Percentiles rank a stretch among this genome's conserved stretches.
These are phyloP conservation scores for Leistus spinibarbis DNA, from an alignment of 2,888 invertebrate species.

Conservation along the genomic window DNA sequence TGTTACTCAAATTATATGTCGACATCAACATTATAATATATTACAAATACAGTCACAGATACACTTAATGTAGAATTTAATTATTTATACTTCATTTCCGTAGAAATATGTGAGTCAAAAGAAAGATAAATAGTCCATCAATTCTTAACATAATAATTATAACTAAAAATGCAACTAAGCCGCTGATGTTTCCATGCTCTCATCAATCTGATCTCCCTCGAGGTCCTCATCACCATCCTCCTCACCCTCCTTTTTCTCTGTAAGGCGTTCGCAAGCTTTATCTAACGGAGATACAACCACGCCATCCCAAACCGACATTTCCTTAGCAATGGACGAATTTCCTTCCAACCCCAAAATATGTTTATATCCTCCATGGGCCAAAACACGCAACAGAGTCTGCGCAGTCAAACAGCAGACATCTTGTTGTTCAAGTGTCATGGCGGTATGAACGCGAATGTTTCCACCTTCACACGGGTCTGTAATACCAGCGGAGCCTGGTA, in stretches of 20 bases:
- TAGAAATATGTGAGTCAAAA: background rate
- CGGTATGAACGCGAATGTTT: constrained; percentile 86
- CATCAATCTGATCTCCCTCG: constrained; percentile 64
- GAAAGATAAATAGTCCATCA: background rate
- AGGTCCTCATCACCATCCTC: constrained; percentile 71
- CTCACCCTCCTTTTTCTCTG: constrained; percentile 76
- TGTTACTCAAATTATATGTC: background rate
- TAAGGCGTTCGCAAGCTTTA: constrained; percentile 85
- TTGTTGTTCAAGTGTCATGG: constrained; percentile 88
- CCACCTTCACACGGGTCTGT: constrained; percentile 94
- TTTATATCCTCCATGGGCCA: constrained; percentile 92
- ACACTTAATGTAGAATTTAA: no score
- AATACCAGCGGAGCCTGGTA: constrained; percentile 89
- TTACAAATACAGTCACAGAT: background rate
- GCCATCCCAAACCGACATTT: constrained; percentile 97
- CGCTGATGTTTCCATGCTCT: constrained; percentile 60
- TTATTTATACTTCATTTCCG: no score
- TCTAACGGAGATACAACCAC: constrained; percentile 96
- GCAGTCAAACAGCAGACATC: constrained; percentile 93
- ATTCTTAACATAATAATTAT: background rate
- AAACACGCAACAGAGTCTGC: constrained; percentile 88
- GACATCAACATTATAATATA: background rate
- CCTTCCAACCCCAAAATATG: constrained; percentile 79
- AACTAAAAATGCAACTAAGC: background rate
- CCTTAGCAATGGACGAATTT: constrained; percentile 65